A percentile compares a stretch with the other conserved stretches of the same genome.
phyloP scores from a whole-genome alignment of 2,888 invertebrate species.

The Tetragonisca angustula region DNA sequence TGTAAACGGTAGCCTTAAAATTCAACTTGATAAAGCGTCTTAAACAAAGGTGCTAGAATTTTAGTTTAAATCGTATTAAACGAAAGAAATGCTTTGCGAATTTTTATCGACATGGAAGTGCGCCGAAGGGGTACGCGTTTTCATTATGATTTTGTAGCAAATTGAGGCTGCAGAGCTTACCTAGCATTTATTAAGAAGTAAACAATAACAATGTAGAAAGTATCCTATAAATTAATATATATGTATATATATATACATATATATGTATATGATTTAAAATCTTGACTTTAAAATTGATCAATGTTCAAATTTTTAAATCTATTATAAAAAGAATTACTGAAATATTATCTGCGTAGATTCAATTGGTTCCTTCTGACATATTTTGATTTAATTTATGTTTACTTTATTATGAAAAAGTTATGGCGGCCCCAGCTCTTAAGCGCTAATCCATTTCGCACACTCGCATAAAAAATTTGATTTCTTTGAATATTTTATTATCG shows the following conservation, averaged over 20 bases:
- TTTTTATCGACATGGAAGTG: conserved; percentile 52
- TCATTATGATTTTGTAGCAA: neutral
- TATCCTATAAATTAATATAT: conserved; percentile 8
- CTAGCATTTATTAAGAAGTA: conserved; percentile 15
- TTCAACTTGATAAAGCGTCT: conserved; percentile 61
- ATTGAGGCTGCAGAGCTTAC: neutral
- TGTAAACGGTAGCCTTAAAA: conserved; percentile 60
- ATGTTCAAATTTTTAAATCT: conserved; percentile 11
- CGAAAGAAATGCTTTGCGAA: conserved; percentile 57
- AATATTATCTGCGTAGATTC: conserved; percentile 12
- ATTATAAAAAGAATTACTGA: conserved; percentile 22
- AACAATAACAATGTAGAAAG: neutral
- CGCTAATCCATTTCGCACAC: conserved; percentile 54
- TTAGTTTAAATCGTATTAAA: conserved; percentile 61
- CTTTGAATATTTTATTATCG: conserved; percentile 18
- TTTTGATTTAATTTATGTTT: conserved; percentile 1
- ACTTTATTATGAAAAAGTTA: neutral
- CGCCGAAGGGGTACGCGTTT: conserved; percentile 55
- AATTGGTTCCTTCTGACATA: conserved; percentile 16
- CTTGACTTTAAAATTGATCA: neutral
- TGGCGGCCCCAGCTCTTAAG: conserved; percentile 9
- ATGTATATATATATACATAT: neutral
- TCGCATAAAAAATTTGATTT: conserved; percentile 29
- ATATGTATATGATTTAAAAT: conserved; percentile 1
- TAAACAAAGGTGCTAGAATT: conserved; percentile 71